Conservation (phyloP, 2,888 invertebrate genomes). For the Lochmaea crataegi region DNA sequence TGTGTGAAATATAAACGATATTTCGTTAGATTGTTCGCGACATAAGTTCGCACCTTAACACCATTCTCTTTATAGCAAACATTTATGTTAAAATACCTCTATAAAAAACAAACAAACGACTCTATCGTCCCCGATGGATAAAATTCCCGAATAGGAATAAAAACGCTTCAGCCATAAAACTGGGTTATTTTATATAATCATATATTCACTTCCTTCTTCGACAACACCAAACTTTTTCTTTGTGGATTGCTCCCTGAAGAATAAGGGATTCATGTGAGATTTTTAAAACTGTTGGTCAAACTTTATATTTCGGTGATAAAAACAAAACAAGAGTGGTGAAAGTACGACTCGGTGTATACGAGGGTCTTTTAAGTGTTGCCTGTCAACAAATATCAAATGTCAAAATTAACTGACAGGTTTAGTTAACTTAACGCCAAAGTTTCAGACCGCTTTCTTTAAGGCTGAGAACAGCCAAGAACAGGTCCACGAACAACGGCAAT, state of each 20-base stretch:
- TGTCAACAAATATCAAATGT: too few species aligned
- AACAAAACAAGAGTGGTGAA: too few species aligned
- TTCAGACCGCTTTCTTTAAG: too few species aligned
- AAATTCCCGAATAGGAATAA: not conserved
- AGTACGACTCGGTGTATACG: too few species aligned
- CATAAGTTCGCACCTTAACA: too few species aligned
- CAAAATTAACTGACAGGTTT: too few species aligned
- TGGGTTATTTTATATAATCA: conserved; percentile 12
- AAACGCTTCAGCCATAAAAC: not conserved
- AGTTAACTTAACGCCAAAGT: too few species aligned
- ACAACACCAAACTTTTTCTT: not conserved
- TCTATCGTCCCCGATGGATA: conserved; percentile 6
- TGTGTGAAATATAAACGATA: not conserved
- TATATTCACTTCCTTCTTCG: conserved; percentile 2
- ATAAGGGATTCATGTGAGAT: not conserved
- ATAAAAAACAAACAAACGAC: conserved; percentile 14
- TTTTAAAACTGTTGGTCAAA: not conserved
- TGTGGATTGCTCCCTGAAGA: not conserved
- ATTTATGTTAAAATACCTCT: too few species aligned
- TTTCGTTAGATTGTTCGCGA: not conserved
- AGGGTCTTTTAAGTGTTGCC: too few species aligned
- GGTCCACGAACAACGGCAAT: too few species aligned
- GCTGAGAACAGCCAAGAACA: too few species aligned
- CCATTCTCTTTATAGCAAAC: not conserved
- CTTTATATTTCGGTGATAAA: too few species aligned